Base-by-base conservation (phyloP, 2,888 invertebrate species). In the Lycaena phlaeas region DNA sequence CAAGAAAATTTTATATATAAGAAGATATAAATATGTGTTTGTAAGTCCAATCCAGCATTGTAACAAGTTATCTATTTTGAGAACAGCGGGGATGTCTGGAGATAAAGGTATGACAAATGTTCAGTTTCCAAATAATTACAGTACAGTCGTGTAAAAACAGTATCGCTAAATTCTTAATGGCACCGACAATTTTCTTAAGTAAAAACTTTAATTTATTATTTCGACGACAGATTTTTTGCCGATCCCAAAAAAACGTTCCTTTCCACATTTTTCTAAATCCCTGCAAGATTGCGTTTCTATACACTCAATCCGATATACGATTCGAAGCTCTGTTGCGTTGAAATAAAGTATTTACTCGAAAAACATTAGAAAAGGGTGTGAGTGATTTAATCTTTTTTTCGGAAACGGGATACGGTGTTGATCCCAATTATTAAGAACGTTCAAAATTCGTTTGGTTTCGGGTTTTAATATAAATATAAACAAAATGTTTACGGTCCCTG, bases 351-450 rank as follows among this genome's bases (percentile, higher is more conserved):
- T n/a, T n/a, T n/a, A n/a, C n/a, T 22, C 5, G 6, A 22, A 2
- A 22, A 22, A 6, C 22, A 22, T 22, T 34, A 28, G 29, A 30
- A 42, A 45, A 34, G 28, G 29, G 39, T n/a, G n/a, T n/a, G n/a
- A n/a, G n/a, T n/a, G n/a, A n/a, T n/a, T n/a, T 26, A 36, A 9
- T 14, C 26, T 22, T 40, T 40, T 43, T 44, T 40, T 37, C 36
- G 14, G 44, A 40, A 49, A 51, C 42, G 42, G 30, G 38, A 51
- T 48, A 44, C 40, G 36, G 34, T 41, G 43, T 44, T 44, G 40
- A 34, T 43, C 38, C 41, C 26, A 46, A 47, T 43, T 36, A 36
- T 36, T 17, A 25, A 25, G 22, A 9, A 22, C 9, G 7, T 9
- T 22, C 22, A 6, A 22, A 22, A 7, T 22, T 9, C 9, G 7